Evolutionary conservation across 2,113 vertebrate genomes (phyloP).

Genomic region (Rhinolophus ferrumequinum): DNA sequence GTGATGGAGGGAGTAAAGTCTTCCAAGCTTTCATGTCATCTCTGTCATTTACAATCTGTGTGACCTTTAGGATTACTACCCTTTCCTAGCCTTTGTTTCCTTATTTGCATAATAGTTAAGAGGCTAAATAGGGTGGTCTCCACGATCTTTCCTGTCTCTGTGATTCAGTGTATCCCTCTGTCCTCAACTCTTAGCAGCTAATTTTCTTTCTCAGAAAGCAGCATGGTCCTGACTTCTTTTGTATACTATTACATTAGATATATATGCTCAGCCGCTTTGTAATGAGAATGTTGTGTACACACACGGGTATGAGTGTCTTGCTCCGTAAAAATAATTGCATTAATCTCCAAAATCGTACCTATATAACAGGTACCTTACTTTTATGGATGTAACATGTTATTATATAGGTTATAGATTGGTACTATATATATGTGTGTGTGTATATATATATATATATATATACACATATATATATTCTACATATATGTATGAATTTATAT

Average conservation of each 20-base stretch:
- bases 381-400: not conserved
- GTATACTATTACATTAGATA: not conserved
- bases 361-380: not conserved
- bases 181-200: not conserved
- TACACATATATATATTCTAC: too few species aligned
- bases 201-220: constrained; percentile 42
- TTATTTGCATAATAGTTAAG: not conserved
- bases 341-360: not conserved
- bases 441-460: too few species aligned
- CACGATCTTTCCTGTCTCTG: not conserved
- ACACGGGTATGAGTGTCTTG: not conserved
- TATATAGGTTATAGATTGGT: not conserved
- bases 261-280: not conserved
- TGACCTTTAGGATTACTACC: not conserved
- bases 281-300: not conserved
- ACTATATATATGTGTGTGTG: too few species aligned
- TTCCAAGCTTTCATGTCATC: not conserved
- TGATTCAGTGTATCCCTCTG: not conserved
- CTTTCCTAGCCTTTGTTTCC: not conserved
- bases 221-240: not conserved
- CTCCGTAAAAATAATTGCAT: not conserved
- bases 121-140: not conserved
- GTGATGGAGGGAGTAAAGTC: not conserved
- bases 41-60: not conserved
- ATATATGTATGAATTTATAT: too few species aligned